These are phyloP conservation scores for Drepanosiphum platanoidis DNA, from an alignment of 2,888 invertebrate genomes.

Conservation along the genomic window DNA sequence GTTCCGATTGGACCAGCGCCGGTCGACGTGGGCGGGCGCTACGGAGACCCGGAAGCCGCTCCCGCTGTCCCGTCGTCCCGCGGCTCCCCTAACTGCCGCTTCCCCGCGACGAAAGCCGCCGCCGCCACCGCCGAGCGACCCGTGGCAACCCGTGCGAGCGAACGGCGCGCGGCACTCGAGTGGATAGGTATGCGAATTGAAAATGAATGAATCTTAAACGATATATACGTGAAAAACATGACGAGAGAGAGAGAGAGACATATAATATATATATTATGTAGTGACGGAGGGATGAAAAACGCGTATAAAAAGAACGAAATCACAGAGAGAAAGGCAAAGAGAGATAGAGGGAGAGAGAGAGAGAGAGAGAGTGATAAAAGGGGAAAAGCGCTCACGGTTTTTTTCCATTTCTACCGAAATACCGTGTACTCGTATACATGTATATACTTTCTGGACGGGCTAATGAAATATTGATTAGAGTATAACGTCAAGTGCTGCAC, in stretches of 20 bases:
- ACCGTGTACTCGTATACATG: neutral
- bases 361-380: neutral
- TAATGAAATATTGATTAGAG: slow-evolving; percentile 60
- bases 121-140: neutral
- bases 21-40: slow-evolving; percentile 35
- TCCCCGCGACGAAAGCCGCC: neutral
- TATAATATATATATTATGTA: too few relatives aligned
- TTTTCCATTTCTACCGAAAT: slow-evolving; percentile 42
- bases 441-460: slow-evolving; percentile 6
- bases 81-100: neutral
- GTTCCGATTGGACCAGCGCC: slow-evolving; percentile 56
- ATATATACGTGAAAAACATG: neutral
- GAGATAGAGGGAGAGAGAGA: neutral
- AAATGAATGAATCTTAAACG: slow-evolving; percentile 46
- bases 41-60: slow-evolving; percentile 5
- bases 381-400: slow-evolving; percentile 23
- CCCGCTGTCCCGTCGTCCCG: neutral
- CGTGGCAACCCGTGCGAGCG: neutral
- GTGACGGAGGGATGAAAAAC: neutral
- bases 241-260: neutral
- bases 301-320: neutral
- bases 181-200: slow-evolving; percentile 38
- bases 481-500: slow-evolving; percentile 49
- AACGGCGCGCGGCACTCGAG: slow-evolving; percentile 5
- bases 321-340: neutral